Percentiles rank a stretch among this genome's conserved stretches.
These are phyloP conservation scores for Bombus polaris DNA, from an alignment of 1,140 invertebrate genomes.

Conservation along the genomic window DNA sequence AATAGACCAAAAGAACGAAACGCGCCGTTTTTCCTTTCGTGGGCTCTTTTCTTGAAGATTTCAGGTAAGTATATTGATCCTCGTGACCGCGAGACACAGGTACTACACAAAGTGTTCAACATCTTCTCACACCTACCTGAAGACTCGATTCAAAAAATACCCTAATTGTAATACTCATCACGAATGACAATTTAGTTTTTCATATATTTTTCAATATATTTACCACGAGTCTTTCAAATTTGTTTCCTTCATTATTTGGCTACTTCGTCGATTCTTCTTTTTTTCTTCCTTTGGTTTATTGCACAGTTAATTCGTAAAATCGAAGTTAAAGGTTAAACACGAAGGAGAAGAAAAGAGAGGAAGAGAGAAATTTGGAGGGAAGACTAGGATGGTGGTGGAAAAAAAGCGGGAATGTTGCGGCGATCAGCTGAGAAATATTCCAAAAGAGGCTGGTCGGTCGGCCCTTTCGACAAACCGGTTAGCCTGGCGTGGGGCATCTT, in stretches of 20 bases:
- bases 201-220: no score
- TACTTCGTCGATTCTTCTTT: no score
- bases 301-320: neutral
- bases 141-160: neutral
- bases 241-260: no score
- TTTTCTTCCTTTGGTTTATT: neutral
- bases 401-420: conserved; percentile 26
- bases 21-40: conserved; percentile 33
- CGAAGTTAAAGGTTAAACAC: neutral
- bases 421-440: conserved; percentile 59
- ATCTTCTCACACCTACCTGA: conserved; percentile 69
- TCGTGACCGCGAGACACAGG: conserved; percentile 48
- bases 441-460: neutral
- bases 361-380: neutral
- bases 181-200: no score
- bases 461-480: conserved; percentile 57
- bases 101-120: conserved; percentile 67
- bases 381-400: neutral
- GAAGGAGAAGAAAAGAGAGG: neutral
- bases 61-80: conserved; percentile 23
- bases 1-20: conserved; percentile 15
- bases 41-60: neutral
- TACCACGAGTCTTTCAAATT: no score
- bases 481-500: conserved; percentile 50
- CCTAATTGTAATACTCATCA: conserved; percentile 28